These are phyloP conservation scores for Notarius lentiginosus DNA, from an alignment of 2,113 vertebrate genomes.

Conservation along the genomic window DNA sequence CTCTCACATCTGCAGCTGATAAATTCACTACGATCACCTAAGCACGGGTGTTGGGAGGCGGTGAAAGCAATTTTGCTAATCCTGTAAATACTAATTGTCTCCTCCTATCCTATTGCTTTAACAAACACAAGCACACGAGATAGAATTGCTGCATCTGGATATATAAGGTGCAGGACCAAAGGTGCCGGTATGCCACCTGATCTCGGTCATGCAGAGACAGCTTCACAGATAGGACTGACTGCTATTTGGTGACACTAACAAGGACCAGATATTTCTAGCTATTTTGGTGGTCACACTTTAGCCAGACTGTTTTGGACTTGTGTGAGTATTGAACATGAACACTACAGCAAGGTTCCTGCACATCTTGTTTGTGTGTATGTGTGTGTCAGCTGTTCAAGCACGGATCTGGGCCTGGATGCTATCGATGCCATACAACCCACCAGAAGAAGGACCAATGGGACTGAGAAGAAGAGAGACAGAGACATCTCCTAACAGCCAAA, in stretches of 20 bases:
- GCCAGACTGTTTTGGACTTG: not conserved
- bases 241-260: too few relatives aligned
- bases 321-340: conserved; percentile 51
- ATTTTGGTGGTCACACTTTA: not conserved
- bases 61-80: conserved; percentile 80
- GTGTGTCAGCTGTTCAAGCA: conserved; percentile 61
- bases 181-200: not conserved
- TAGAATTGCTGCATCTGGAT: conserved; percentile 51
- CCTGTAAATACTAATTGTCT: conserved; percentile 87
- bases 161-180: conserved; percentile 64
- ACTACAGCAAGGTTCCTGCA: conserved; percentile 44
- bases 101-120: conserved; percentile 76
- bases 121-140: conserved; percentile 70
- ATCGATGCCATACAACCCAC: conserved; percentile 77
- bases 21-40: conserved; percentile 61
- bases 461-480: conserved; percentile 49
- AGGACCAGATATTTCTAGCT: not conserved
- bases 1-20: conserved; percentile 57
- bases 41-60: conserved; percentile 59
- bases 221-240: not conserved
- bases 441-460: conserved; percentile 64
- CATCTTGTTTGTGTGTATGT: conserved; percentile 59
- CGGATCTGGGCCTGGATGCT: conserved; percentile 88
- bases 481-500: conserved; percentile 17
- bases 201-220: not conserved